A percentile compares a stretch with the other conserved stretches of the same genome.
Conservation (phyloP, 2,797 vertebrate species). For the Neosalanx taihuensis region DNA sequence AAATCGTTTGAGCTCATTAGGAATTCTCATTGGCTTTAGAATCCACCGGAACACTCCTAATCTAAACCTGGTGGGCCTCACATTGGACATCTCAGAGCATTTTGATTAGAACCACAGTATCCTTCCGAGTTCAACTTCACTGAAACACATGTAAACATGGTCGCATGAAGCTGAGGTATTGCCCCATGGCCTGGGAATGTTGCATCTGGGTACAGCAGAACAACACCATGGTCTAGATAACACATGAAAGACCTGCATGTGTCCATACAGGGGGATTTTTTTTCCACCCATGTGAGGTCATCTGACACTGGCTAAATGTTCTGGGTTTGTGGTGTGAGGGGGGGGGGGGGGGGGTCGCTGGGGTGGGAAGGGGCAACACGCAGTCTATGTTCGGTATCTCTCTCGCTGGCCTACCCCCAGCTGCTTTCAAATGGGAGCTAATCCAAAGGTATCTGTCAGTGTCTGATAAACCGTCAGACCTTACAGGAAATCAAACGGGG, state of each 20-base stretch:
- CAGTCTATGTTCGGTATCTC: slow-evolving; percentile 25
- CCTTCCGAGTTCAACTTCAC: slow-evolving; percentile 9
- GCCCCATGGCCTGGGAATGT: slow-evolving; percentile 64
- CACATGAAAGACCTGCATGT: slow-evolving; percentile 19
- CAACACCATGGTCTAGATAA: slow-evolving; percentile 42
- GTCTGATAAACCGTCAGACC: slow-evolving; percentile 54
- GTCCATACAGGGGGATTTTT: slow-evolving; percentile 21
- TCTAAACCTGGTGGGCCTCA: not conserved
- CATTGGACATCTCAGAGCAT: not conserved
- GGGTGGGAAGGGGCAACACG: slow-evolving; percentile 4
- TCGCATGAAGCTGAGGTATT: slow-evolving; percentile 43
- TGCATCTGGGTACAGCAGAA: slow-evolving; percentile 57
- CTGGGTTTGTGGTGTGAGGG: slow-evolving; percentile 17
- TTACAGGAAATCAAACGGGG: slow-evolving; percentile 59
- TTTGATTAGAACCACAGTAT: not conserved
- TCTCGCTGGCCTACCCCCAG: not conserved
- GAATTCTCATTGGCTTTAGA: not conserved
- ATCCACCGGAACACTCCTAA: not conserved
- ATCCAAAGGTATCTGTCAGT: slow-evolving; percentile 47
- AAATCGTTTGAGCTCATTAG: not conserved
- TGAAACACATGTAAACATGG: not conserved
- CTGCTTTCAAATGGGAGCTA: not conserved
- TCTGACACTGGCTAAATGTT: slow-evolving; percentile 35
- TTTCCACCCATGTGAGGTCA: slow-evolving; percentile 22
- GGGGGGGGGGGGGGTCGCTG: no score